phyloP scores from a whole-genome alignment of 2,888 invertebrate genomes.

The Diogma glabrata region DNA sequence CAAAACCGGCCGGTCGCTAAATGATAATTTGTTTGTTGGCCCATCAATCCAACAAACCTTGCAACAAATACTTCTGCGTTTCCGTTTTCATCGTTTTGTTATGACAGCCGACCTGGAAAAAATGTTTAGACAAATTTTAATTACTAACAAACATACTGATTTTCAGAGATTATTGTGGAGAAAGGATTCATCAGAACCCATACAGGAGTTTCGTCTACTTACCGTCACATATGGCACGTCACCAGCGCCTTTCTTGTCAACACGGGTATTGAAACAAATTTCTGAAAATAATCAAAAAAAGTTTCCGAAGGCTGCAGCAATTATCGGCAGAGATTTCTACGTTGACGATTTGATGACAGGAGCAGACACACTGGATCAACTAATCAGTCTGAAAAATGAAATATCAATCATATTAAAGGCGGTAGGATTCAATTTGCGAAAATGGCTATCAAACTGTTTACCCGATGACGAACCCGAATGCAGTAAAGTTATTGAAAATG shows the following conservation, averaged over 20 bases:
- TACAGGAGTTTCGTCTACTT: neutral
- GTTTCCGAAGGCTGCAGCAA: constrained; percentile 18
- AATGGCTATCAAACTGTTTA: no score
- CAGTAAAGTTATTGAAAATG: no score
- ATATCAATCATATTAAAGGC: no score
- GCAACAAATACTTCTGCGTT: neutral
- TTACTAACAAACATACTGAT: neutral
- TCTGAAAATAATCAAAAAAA: constrained; percentile 19
- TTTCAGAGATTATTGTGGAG: neutral
- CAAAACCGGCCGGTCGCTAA: neutral
- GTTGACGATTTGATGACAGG: constrained; percentile 21
- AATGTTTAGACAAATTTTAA: neutral
- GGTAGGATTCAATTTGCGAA: no score
- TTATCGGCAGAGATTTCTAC: constrained; percentile 19
- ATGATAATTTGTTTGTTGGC: neutral
- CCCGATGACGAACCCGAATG: no score
- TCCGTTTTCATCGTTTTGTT: neutral
- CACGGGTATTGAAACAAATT: no score
- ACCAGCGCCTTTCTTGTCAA: no score
- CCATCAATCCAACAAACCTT: neutral
- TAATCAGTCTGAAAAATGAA: neutral
- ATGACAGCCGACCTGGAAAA: no score
- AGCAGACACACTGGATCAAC: constrained; percentile 11
- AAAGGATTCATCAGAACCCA: neutral
- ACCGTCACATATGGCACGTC: no score